Evolutionary conservation across 1,140 invertebrate species (phyloP).

Genomic region (Zaprionus africanus): DNA sequence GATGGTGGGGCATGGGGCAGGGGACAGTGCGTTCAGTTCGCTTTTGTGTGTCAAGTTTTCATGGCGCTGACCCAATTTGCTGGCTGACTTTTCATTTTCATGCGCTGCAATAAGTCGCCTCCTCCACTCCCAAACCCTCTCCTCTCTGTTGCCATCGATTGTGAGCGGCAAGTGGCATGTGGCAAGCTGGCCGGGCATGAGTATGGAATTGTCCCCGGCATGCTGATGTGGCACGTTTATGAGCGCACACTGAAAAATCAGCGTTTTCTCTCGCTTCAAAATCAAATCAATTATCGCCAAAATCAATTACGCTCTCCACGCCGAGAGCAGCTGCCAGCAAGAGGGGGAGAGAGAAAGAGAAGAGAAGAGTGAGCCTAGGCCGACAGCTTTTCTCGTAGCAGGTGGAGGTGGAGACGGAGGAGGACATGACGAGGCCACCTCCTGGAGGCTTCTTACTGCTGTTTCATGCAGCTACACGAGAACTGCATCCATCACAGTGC

Average conservation of each 20-base stretch:
- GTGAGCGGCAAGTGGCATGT: not conserved
- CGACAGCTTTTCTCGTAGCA: slow-evolving; percentile 38
- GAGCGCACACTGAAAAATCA: slow-evolving; percentile 65
- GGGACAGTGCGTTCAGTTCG: slow-evolving; percentile 16
- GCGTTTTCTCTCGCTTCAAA: slow-evolving; percentile 62
- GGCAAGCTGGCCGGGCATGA: slow-evolving; percentile 17
- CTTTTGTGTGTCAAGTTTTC: slow-evolving; percentile 73
- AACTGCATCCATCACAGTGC: slow-evolving; percentile 54
- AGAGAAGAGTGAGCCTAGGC: not conserved
- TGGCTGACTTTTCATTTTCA: slow-evolving; percentile 72
- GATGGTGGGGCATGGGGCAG: not conserved
- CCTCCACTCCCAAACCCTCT: not conserved
- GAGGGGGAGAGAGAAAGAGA: not conserved
- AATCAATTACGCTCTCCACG: slow-evolving; percentile 65
- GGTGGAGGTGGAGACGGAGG: not conserved
- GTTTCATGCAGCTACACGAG: slow-evolving; percentile 36
- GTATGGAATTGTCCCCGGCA: slow-evolving; percentile 28
- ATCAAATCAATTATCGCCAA: slow-evolving; percentile 74
- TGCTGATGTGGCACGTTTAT: slow-evolving; percentile 72
- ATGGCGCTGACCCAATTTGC: slow-evolving; percentile 68
- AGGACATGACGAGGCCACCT: not conserved
- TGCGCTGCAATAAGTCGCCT: slow-evolving; percentile 48
- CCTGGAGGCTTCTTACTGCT: not conserved
- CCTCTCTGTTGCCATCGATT: slow-evolving; percentile 12
- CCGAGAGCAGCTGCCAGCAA: slow-evolving; percentile 5